Evolutionary conservation across 2,113 vertebrate genomes (phyloP).

Genomic region (Empidonax alnorum): DNA sequence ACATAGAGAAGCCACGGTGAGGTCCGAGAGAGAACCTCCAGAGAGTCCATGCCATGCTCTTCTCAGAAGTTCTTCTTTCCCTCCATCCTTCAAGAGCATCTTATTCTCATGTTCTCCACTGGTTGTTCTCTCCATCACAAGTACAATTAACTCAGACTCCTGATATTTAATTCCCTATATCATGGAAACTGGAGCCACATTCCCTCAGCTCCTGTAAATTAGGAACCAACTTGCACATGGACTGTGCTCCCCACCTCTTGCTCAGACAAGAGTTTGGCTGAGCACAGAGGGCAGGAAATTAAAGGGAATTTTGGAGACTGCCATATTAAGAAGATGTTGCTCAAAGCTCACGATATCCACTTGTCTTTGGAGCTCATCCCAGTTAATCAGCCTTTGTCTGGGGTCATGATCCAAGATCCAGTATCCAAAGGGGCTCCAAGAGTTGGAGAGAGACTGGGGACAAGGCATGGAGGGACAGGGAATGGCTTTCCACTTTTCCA

Average conservation of each 20-base stretch:
- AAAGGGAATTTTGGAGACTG: not conserved
- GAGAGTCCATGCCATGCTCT: fast-evolving
- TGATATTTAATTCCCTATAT: not conserved
- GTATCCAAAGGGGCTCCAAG: not conserved
- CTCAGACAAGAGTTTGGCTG: not conserved
- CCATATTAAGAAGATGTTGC: not conserved
- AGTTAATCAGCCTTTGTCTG: not conserved
- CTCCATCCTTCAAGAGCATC: not conserved
- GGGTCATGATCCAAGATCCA: too few species aligned
- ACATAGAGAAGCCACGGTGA: not conserved
- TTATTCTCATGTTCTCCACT: not conserved
- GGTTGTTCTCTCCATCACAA: not conserved
- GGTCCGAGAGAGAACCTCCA: not conserved
- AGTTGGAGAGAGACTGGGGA: not conserved
- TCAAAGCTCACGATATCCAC: not conserved
- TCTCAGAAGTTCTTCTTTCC: not conserved
- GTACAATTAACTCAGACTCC: too few species aligned
- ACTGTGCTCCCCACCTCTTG: not conserved
- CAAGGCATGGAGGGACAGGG: not conserved
- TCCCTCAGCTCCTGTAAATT: not conserved
- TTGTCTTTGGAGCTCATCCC: fast-evolving
- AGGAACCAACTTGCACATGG: not conserved
- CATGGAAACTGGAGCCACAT: not conserved
- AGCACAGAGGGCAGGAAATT: not conserved
- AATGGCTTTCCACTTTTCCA: too few species aligned